Evolutionary conservation across 2,797 vertebrate species (phyloP).

Genomic region (Enteromius fasciolatus): DNA sequence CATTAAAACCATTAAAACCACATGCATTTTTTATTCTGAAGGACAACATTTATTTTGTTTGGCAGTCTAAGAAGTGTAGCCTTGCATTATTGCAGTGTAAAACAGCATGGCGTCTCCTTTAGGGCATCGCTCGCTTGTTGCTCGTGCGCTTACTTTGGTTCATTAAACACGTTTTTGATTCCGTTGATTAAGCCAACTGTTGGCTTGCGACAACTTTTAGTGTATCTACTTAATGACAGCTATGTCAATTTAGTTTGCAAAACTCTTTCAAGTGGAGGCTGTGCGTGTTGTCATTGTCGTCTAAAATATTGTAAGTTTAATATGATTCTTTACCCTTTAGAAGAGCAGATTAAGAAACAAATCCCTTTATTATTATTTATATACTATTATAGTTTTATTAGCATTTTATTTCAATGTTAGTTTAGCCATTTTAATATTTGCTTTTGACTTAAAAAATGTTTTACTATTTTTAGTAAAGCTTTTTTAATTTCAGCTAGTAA

Average conservation of each 20-base stretch:
- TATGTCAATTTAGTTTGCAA: not conserved
- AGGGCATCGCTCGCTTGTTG: not conserved
- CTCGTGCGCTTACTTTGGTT: not conserved
- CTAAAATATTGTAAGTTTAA: not conserved
- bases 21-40: not conserved
- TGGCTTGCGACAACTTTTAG: not conserved
- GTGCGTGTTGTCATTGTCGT: not conserved
- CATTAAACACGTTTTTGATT: constrained; percentile 1
- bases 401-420: not conserved
- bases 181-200: not conserved
- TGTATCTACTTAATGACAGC: not conserved
- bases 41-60: not conserved
- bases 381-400: not conserved
- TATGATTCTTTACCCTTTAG: not conserved
- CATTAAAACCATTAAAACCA: no score
- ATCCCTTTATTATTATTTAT: not conserved
- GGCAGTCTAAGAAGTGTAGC: not conserved
- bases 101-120: not conserved
- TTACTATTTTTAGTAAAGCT: no score
- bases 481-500: no score
- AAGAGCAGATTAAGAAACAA: not conserved
- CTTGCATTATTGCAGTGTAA: not conserved
- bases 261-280: not conserved
- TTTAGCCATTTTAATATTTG: no score
- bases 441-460: no score